Conservation (phyloP, 2,888 invertebrate genomes). For the Arge pagana region DNA sequence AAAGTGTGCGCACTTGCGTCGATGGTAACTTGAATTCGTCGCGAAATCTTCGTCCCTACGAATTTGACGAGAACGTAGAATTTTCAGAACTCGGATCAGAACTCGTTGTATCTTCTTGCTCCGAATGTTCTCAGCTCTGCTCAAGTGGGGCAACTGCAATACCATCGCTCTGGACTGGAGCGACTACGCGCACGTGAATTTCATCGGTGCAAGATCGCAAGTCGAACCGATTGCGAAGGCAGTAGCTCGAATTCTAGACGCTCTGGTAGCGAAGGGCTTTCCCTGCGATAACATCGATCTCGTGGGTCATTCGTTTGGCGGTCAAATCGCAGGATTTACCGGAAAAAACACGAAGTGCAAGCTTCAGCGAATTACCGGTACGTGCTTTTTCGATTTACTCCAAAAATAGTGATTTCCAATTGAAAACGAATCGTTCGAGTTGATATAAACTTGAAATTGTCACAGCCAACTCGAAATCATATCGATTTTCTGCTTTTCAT, state of each 20-base stretch:
- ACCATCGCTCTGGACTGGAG: conserved; percentile 16
- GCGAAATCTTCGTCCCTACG: neutral
- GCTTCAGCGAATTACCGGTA: conserved; percentile 6
- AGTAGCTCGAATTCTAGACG: neutral
- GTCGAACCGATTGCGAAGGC: neutral
- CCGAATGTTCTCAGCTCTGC: conserved; percentile 6
- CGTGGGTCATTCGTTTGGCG: conserved; percentile 12
- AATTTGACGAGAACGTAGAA: neutral
- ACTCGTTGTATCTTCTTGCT: neutral
- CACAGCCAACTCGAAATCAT: no score
- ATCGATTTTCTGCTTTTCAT: no score
- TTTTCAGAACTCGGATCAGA: no score
- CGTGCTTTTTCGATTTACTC: no score
- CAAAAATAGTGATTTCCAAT: no score
- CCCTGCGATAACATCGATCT: conserved; percentile 2
- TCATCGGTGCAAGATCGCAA: neutral
- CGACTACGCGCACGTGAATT: conserved; percentile 5
- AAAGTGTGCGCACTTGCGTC: conserved; percentile 36
- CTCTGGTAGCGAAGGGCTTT: neutral
- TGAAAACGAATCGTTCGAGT: no score
- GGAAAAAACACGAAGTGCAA: neutral
- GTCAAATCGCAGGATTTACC: conserved; percentile 11
- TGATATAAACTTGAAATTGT: no score
- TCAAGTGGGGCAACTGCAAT: conserved; percentile 9
- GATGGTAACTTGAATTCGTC: conserved; percentile 28